A percentile compares a stretch with the other conserved stretches of the same genome.
Conservation (phyloP, 2,797 vertebrate genomes). For the Ctenopoma multispine region DNA sequence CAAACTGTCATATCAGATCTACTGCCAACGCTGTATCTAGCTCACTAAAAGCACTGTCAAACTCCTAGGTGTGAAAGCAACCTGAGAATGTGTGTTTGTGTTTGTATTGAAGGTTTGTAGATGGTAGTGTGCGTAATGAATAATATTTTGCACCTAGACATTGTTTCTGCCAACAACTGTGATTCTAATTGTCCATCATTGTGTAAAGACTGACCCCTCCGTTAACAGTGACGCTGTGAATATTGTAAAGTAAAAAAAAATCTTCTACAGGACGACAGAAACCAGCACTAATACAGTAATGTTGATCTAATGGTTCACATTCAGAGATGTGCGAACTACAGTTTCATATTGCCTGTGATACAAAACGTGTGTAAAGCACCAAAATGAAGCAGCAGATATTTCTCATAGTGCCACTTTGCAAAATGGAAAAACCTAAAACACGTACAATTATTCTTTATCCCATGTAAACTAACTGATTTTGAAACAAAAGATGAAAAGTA, state of each 20-base stretch:
- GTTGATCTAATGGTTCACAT: constrained; percentile 4
- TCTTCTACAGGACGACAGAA: neutral
- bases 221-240: neutral
- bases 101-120: neutral
- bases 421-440: neutral
- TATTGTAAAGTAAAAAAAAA: neutral
- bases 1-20: constrained; percentile 20
- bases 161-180: neutral
- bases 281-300: neutral
- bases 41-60: constrained; percentile 4
- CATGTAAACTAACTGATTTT: neutral
- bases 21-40: constrained; percentile 6
- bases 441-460: neutral
- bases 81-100: neutral
- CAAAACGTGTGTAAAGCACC: neutral
- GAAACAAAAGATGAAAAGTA: neutral
- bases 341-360: neutral
- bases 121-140: neutral
- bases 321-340: constrained; percentile 1
- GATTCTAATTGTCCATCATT: neutral
- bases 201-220: neutral
- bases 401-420: neutral
- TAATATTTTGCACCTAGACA: neutral
- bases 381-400: neutral
- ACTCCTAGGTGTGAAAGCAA: constrained; percentile 1